These are phyloP conservation scores for Heteromormyrus szaboi DNA, from an alignment of 2,797 vertebrate genomes.

Conservation along the genomic window DNA sequence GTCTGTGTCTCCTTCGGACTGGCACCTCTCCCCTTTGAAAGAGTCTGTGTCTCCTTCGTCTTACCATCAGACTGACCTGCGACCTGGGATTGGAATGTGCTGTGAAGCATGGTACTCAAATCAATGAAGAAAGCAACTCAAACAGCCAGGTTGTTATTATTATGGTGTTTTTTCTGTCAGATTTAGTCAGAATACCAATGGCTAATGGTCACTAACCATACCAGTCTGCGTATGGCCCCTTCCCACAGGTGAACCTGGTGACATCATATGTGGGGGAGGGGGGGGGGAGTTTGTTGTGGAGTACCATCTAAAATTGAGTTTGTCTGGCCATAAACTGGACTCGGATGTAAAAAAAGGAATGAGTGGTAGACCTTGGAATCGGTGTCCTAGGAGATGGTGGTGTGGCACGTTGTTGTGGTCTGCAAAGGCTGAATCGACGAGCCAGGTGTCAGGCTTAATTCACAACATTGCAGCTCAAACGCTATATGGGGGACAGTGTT, in stretches of 20 bases:
- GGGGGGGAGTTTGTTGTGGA: not conserved
- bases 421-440: not conserved
- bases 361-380: not conserved
- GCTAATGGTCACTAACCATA: not conserved
- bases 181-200: not conserved
- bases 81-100: not conserved
- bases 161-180: not conserved
- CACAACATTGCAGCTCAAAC: not conserved
- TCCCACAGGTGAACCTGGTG: not conserved
- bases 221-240: not conserved
- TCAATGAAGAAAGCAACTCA: not conserved
- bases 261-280: not conserved
- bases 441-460: not conserved
- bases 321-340: not conserved
- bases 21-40: not conserved
- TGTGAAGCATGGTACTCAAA: not conserved
- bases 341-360: not conserved
- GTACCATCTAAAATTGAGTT: not conserved
- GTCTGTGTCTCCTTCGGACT: not conserved
- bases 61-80: not conserved
- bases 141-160: not conserved
- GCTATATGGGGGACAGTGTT: not conserved
- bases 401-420: not conserved
- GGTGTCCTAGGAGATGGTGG: not conserved
- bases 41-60: not conserved